phyloP scores from a whole-genome alignment of 2,113 vertebrate genomes.

The Melierax canorus region DNA sequence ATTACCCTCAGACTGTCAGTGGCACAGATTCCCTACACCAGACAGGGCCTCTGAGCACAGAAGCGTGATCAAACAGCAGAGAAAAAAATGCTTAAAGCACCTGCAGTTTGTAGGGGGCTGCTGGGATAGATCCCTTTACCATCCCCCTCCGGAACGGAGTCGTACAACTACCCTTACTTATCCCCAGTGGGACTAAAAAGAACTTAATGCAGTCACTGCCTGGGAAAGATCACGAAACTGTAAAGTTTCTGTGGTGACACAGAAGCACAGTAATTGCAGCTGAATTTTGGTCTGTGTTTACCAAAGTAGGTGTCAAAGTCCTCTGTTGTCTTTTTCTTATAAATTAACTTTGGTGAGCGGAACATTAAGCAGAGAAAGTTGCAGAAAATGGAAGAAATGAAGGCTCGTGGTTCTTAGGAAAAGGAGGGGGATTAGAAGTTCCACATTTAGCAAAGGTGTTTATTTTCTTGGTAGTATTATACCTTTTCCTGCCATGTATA shows the following conservation, averaged over 20 bases:
- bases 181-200: background rate
- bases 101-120: background rate
- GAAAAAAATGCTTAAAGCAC: background rate
- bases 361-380: background rate
- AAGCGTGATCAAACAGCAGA: accelerated
- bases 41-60: background rate
- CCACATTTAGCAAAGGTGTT: background rate
- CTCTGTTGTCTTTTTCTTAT: background rate
- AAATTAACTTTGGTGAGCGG: background rate
- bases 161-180: accelerated
- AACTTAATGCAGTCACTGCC: background rate
- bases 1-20: background rate
- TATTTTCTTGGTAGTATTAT: background rate
- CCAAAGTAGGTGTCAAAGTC: background rate
- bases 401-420: accelerated
- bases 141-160: background rate
- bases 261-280: background rate
- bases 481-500: accelerated
- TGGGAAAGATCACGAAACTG: too few species aligned
- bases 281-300: background rate
- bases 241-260: background rate
- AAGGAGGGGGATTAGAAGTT: background rate
- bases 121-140: background rate
- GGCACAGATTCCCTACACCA: background rate
- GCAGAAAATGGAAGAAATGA: background rate